Evolutionary conservation across 2,888 invertebrate genomes (phyloP).

Genomic region (Caenorhabditis imperialis): DNA sequence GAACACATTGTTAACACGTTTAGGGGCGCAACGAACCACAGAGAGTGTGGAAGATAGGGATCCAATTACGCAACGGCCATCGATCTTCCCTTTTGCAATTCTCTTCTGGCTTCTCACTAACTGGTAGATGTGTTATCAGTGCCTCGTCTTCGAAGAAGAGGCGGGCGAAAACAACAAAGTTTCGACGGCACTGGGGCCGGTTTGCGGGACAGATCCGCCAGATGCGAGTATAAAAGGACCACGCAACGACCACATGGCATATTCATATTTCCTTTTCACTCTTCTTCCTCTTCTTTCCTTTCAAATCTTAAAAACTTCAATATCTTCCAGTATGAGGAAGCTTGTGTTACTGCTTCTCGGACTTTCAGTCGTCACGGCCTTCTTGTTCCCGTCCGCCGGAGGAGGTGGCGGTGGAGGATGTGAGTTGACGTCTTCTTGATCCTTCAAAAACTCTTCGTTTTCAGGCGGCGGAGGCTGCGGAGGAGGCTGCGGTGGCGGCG

Average conservation of each 20-base stretch:
- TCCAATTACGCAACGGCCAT: conserved; percentile 25
- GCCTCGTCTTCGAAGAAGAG: conserved; percentile 18
- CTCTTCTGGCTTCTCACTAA: conserved; percentile 12
- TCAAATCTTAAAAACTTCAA: background rate
- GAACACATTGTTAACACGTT: conserved; percentile 15
- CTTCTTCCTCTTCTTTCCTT: conserved; percentile 14
- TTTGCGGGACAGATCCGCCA: conserved; percentile 12
- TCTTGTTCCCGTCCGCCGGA: conserved; percentile 51
- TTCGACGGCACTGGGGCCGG: conserved; percentile 13
- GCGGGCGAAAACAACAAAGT: conserved; percentile 4
- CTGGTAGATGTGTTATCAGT: conserved; percentile 44
- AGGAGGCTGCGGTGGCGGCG: conserved; percentile 25
- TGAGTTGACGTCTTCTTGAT: background rate
- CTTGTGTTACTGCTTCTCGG: conserved; percentile 44
- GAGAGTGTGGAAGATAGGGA: background rate
- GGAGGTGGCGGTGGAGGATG: conserved; percentile 41
- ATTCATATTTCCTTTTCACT: background rate
- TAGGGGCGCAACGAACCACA: conserved; percentile 4
- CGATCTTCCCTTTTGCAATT: conserved; percentile 12
- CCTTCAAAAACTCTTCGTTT: background rate
- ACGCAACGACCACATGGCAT: conserved; percentile 39
- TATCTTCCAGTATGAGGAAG: conserved; percentile 38
- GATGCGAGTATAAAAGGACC: conserved; percentile 44
- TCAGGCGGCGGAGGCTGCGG: conserved; percentile 7
- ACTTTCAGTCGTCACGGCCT: conserved; percentile 34